phyloP scores from a whole-genome alignment of 2,113 vertebrate genomes.

The Thinocorus orbignyianus region DNA sequence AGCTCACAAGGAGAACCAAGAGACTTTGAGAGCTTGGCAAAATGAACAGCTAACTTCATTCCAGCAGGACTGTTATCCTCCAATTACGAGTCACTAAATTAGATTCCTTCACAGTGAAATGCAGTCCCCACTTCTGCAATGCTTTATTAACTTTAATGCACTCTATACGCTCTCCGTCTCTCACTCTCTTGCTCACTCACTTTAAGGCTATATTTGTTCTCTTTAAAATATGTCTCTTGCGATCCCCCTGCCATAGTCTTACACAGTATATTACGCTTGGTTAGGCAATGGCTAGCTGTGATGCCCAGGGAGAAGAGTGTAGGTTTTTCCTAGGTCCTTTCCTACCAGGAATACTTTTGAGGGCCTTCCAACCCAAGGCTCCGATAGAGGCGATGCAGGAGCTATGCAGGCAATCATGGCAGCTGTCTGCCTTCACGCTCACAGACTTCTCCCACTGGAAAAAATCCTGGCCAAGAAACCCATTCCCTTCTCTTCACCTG shows the following conservation, averaged over 20 bases:
- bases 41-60: slow-evolving; percentile 62
- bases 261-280: slow-evolving; percentile 8
- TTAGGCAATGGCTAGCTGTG: slow-evolving; percentile 40
- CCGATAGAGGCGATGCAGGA: neutral
- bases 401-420: neutral
- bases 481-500: neutral
- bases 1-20: slow-evolving; percentile 47
- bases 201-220: slow-evolving; percentile 66
- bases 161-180: slow-evolving; percentile 33
- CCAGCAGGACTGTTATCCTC: slow-evolving; percentile 38
- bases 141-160: slow-evolving; percentile 73
- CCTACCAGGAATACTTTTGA: neutral
- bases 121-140: slow-evolving; percentile 42
- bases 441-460: neutral
- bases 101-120: slow-evolving; percentile 65
- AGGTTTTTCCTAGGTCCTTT: slow-evolving; percentile 14
- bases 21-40: slow-evolving; percentile 61
- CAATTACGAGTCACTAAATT: slow-evolving; percentile 68
- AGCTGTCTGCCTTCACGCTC: neutral
- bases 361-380: slow-evolving; percentile 15
- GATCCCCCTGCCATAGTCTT: slow-evolving; percentile 10
- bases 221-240: slow-evolving; percentile 54
- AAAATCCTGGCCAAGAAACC: neutral
- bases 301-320: slow-evolving; percentile 19
- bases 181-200: slow-evolving; percentile 34